phyloP scores from a whole-genome alignment of 1,140 invertebrate species.

The Hyles euphorbiae region DNA sequence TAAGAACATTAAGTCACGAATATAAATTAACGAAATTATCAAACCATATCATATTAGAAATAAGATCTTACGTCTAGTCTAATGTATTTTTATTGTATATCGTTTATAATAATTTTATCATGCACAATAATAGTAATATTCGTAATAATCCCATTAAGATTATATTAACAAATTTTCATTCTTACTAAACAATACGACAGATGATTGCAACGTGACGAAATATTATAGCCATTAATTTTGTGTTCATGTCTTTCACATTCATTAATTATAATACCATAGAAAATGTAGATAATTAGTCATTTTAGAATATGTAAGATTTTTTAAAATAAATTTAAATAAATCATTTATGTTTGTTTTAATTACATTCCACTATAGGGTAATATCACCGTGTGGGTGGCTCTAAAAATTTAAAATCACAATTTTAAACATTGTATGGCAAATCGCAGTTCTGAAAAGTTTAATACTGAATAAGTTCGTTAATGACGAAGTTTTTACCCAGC shows the following conservation, averaged over 20 bases:
- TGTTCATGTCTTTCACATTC: too few species aligned
- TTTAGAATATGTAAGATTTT: slow-evolving; percentile 1
- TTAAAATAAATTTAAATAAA: neutral
- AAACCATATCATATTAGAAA: slow-evolving; percentile 53
- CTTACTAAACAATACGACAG: too few species aligned
- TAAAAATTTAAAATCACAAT: neutral
- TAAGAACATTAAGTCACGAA: too few species aligned
- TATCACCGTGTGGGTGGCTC: neutral
- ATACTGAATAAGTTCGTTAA: too few species aligned
- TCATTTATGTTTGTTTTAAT: neutral
- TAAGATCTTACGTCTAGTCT: slow-evolving; percentile 25
- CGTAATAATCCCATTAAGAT: too few species aligned
- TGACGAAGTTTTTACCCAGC: too few species aligned
- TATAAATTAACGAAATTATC: slow-evolving; percentile 27
- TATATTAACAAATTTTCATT: too few species aligned
- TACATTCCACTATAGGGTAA: neutral
- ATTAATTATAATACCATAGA: too few species aligned
- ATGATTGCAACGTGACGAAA: too few species aligned
- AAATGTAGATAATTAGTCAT: too few species aligned
- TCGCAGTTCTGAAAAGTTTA: too few species aligned
- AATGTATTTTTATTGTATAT: slow-evolving; percentile 3
- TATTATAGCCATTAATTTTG: too few species aligned
- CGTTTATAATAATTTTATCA: neutral
- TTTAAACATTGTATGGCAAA: neutral
- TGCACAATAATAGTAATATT: neutral